These are phyloP conservation scores for Pterobdella sp. DNA, from an alignment of 2,888 invertebrate species.

Conservation along the genomic window DNA sequence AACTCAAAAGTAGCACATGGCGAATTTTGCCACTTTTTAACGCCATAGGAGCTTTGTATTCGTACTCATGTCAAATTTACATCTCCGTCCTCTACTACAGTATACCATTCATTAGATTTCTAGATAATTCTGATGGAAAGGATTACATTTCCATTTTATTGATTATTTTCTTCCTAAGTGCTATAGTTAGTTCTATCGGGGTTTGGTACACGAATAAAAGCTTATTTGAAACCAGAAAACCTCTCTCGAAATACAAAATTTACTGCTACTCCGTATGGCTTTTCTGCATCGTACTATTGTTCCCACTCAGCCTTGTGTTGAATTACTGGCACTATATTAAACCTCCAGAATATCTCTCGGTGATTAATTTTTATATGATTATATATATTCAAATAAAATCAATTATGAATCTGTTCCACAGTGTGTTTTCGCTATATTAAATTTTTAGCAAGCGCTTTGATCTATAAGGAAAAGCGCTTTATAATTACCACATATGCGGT, in stretches of 20 bases:
- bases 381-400: neutral
- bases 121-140: neutral
- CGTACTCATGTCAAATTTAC: too few relatives aligned
- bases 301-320: neutral
- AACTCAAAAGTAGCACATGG: too few relatives aligned
- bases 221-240: neutral
- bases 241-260: neutral
- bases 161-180: neutral
- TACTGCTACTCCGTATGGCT: neutral
- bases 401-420: too few relatives aligned
- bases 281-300: neutral
- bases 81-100: neutral
- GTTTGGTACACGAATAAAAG: neutral
- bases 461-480: too few relatives aligned
- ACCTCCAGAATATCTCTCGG: neutral
- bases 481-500: too few relatives aligned
- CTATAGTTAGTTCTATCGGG: neutral
- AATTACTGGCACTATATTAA: neutral
- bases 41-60: too few relatives aligned
- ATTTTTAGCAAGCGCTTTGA: too few relatives aligned
- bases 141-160: neutral
- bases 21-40: too few relatives aligned
- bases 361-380: neutral
- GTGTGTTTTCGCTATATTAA: too few relatives aligned
- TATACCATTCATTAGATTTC: neutral